Evolutionary conservation across 1,140 invertebrate species (phyloP), one percentile per base, ranked within the genome.

Genomic region (Dendrolimus punctatus): DNA sequence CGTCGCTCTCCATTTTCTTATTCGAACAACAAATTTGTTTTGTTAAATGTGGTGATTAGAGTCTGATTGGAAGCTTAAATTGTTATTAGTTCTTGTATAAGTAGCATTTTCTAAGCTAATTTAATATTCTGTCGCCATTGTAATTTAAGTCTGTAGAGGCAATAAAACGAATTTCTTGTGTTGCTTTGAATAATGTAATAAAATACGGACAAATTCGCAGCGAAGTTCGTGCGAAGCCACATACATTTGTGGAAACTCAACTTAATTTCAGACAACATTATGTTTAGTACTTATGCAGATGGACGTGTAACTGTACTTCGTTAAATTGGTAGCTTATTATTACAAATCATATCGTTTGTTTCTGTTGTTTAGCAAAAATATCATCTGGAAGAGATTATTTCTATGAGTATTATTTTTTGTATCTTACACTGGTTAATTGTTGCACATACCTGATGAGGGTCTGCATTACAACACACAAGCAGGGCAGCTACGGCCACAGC

Each of bases 31-130:
- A 43, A 43, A 43, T 43, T 43, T 43, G 40, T 53, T 58, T 48
- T 50, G n/a, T 10, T n/a, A 50, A 40, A 23, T 10, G 8, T 10
- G 42, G 10, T 53, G 46, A 66, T 59, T 65, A 56, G 47, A 53
- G 58, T 68, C 53, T 73, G 70, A 76, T 80, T 77, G 73, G 71
- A 55, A 58, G 72, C 70, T 80, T 73, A 68, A 66, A 41, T 72
- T 64, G 62, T 68, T 57, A 77, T 73, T 69, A 66, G 60, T 55
- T 65, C 68, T 62, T 65, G 60, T 54, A 63, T 9, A 39, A 43
- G 51, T 64, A 38, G 49, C 54, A 66, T 62, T 66, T 61, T 62
- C 10, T 60, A 41, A 9, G 53, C 37, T 47, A 55, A 64, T 62
- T 66, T 53, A 65, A 61, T 55, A 62, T 65, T 62, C 49, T 9